Conservation (phyloP, 2,113 vertebrate species). For the Mus musculus region GRCm39 chr5:120101501-120102000, state of each 20-base stretch:
- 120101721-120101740: slow-evolving; percentile 20
- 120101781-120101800: slow-evolving; percentile 27
- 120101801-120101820: background rate
- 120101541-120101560: slow-evolving; percentile 92
- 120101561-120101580: slow-evolving; percentile 91
- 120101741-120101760: slow-evolving; percentile 44
- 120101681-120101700: slow-evolving; percentile 89
- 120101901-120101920: background rate
- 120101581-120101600: slow-evolving; percentile 89
- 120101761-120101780: slow-evolving; percentile 56
- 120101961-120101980: background rate
- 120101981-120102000: slow-evolving; percentile 43
- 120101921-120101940: background rate
- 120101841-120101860: slow-evolving; percentile 63
- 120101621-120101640: slow-evolving; percentile 91
- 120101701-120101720: slow-evolving; percentile 81
- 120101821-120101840: slow-evolving; percentile 71
- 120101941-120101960: background rate
- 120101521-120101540: slow-evolving; percentile 92
- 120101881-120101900: background rate
- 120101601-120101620: slow-evolving; percentile 87
- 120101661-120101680: slow-evolving; percentile 89
- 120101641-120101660: slow-evolving; percentile 89
- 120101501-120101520: slow-evolving; percentile 91
- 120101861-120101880: slow-evolving; percentile 68